Base-by-base conservation (phyloP, 1,140 invertebrate species). In the Goniozus legneri region DNA sequence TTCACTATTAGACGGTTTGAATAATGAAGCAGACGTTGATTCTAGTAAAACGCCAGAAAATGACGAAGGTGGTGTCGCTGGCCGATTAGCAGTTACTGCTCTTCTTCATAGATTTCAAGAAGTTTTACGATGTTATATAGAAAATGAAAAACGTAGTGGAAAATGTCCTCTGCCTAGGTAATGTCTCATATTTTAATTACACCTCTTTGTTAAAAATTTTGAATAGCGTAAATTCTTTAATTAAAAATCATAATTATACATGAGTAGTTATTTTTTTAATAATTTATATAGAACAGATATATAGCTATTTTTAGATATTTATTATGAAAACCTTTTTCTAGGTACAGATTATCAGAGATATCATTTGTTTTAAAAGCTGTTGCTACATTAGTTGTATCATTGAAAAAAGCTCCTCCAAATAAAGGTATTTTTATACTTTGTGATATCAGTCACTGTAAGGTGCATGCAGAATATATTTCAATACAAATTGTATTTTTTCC, bases 281-380 rank as follows among this genome's bases (percentile, higher is more conserved):
- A 39, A 39, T 12, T 15, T 3, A 18, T 22, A 39, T 27, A 20
- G 13, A 6, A 39, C 24, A 10, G 24, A 27, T 27, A 27, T 27
- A 27, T 6, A 27, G 24, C 24, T 27, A 31, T 51, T 59, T 55
- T 49, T 56, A 51, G 52, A 36, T 50, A 58, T 42, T 56, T 58
- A 52, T 58, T 61, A 63, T 64, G 58, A n/a, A 33, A 46, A 60
- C 46, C 54, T 31, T 65, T 60, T 79, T 79, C 47, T 74, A 95
- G 94, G 69, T 92, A 95, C 62, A 81, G 94, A 45, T 79, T 97
- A 41, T 94, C 93, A 3, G 95, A 98, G 77, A 95, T 97, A 69
- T 92, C 92, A 30, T 97, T 96, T 75, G 94, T 97, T n/a, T 69
- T 98, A 20, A 95, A 97, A 77, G 95, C 95, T 33, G 86, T 97